Conservation (phyloP, 2,113 vertebrate genomes). For the Globicephala melas region DNA sequence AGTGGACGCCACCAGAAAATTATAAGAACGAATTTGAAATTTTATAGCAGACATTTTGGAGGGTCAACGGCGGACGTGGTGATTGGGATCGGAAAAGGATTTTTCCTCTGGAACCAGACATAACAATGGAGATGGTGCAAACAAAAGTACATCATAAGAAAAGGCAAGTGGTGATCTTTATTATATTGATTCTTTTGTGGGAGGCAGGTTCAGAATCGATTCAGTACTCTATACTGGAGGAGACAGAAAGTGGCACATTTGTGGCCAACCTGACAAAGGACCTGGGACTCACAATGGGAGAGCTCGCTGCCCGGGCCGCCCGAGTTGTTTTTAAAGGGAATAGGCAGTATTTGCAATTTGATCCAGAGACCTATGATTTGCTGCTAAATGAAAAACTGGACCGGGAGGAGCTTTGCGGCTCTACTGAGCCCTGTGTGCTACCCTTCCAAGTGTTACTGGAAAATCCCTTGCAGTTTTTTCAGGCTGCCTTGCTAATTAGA, state of each 20-base stretch:
- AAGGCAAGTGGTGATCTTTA: slow-evolving; percentile 64
- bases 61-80: neutral
- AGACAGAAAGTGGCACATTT: slow-evolving; percentile 81
- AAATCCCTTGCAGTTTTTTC: slow-evolving; percentile 82
- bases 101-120: neutral
- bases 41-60: neutral
- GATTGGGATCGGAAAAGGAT: neutral
- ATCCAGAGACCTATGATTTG: slow-evolving; percentile 71
- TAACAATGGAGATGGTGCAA: neutral
- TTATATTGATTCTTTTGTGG: slow-evolving; percentile 35
- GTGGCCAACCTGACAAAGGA: slow-evolving; percentile 83
- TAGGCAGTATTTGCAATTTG: slow-evolving; percentile 80
- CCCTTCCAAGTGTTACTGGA: slow-evolving; percentile 84
- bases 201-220: slow-evolving; percentile 59
- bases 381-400: slow-evolving; percentile 73
- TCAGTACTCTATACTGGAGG: slow-evolving; percentile 84
- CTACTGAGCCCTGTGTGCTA: slow-evolving; percentile 77
- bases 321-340: slow-evolving; percentile 81
- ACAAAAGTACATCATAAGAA: neutral
- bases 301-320: slow-evolving; percentile 74
- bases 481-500: slow-evolving; percentile 79
- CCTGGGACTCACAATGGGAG: slow-evolving; percentile 51
- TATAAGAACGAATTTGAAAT: neutral
- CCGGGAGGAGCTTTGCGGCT: slow-evolving; percentile 60
- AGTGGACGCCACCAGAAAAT: neutral